Evolutionary conservation across 2,113 vertebrate species (phyloP).

Genomic region (Apteryx mantelli): DNA sequence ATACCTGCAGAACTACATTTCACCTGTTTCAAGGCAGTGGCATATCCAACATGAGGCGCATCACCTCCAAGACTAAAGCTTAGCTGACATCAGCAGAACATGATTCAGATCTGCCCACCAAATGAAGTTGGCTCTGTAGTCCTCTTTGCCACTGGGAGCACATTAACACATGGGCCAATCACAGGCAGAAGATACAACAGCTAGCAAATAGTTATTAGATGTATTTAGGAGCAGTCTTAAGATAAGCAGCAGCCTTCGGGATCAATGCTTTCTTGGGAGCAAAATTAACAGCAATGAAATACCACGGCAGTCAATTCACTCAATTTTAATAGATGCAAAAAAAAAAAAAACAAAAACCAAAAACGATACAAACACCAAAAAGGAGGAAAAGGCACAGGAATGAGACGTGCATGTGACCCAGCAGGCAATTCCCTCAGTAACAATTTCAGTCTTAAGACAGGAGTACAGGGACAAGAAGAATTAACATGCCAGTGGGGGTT

Average conservation of each 20-base stretch:
- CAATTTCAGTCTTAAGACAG: background rate
- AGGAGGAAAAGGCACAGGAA: background rate
- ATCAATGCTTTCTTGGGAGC: background rate
- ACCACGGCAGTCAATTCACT: background rate
- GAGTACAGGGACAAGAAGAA: background rate
- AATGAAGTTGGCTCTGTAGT: background rate
- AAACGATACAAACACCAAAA: background rate
- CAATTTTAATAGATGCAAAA: background rate
- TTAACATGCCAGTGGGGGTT: background rate
- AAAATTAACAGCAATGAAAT: background rate
- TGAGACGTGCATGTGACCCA: background rate
- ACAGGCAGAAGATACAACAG: background rate
- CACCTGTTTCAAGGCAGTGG: background rate
- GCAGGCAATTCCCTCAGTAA: background rate
- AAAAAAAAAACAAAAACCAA: background rate
- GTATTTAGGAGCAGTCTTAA: background rate
- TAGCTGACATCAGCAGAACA: background rate
- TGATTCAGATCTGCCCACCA: background rate
- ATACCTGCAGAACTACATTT: conserved; percentile 28
- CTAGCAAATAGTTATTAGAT: background rate
- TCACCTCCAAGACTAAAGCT: background rate
- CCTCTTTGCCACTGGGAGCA: background rate
- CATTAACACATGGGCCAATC: background rate
- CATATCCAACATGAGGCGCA: background rate
- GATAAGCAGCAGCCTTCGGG: background rate